These are phyloP conservation scores for Mionectes macconnelli DNA, from an alignment of 2,113 vertebrate genomes.

Conservation along the genomic window DNA sequence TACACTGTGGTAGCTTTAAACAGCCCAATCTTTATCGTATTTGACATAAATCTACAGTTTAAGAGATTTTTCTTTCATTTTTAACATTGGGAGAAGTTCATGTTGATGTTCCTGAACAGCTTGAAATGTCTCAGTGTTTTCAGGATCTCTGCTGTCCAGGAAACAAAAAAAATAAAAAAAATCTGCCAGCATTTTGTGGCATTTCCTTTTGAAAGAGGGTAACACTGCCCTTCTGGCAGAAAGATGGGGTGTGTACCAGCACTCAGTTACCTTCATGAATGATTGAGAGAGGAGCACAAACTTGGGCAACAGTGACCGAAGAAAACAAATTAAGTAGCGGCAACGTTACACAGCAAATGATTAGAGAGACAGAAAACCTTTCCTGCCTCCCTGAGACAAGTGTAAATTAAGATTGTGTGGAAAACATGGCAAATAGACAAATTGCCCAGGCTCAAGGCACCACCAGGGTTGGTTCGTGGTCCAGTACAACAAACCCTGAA, in stretches of 20 bases:
- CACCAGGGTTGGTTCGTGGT: neutral
- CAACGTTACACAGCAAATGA: neutral
- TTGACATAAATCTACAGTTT: neutral
- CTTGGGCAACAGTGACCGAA: neutral
- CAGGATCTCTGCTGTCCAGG: neutral
- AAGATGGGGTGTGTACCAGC: neutral
- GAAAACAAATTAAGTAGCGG: neutral
- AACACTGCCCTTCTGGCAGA: neutral
- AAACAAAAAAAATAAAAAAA: neutral
- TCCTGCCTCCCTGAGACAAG: neutral
- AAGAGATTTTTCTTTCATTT: neutral
- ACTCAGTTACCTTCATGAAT: neutral
- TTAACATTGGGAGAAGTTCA: accelerated
- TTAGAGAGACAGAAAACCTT: neutral
- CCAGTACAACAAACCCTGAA: neutral
- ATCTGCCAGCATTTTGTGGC: neutral
- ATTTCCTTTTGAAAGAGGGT: neutral
- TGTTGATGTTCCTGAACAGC: neutral
- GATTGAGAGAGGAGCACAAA: neutral
- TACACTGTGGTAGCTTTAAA: neutral
- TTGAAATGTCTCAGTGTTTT: neutral
- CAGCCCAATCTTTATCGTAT: neutral
- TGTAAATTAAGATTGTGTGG: neutral
- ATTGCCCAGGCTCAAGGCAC: neutral
- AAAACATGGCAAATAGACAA: neutral